These are phyloP conservation scores for Baronia brevicornis DNA, from an alignment of 2,888 invertebrate genomes.

Conservation along the genomic window DNA sequence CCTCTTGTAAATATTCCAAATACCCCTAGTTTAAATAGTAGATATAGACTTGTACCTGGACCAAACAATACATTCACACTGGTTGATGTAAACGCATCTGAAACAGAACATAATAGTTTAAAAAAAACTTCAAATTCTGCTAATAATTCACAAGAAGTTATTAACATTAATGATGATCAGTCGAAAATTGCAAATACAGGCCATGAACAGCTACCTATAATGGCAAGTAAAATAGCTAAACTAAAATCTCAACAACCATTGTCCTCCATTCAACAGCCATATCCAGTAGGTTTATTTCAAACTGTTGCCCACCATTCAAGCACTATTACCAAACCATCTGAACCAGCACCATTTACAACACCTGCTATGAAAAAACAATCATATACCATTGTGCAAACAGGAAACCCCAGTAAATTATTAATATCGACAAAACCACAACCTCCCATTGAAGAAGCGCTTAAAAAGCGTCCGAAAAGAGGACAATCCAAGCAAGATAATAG, in stretches of 20 bases:
- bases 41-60: constrained; percentile 57
- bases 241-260: constrained; percentile 5
- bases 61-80: constrained; percentile 59
- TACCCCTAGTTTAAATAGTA: constrained; percentile 43
- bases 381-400: constrained; percentile 61
- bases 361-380: constrained; percentile 64
- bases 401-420: constrained; percentile 59
- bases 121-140: background rate
- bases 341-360: constrained; percentile 38
- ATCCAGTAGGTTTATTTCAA: constrained; percentile 62
- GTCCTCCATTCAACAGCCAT: constrained; percentile 33
- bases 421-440: constrained; percentile 58
- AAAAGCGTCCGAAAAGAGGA: constrained; percentile 38
- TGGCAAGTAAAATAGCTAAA: constrained; percentile 6
- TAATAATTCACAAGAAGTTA: too few species aligned
- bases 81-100: constrained; percentile 40
- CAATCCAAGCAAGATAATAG: constrained; percentile 21
- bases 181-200: constrained; percentile 8
- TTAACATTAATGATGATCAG: constrained; percentile 16
- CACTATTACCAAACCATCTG: constrained; percentile 19
- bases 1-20: constrained; percentile 40
- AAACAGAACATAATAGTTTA: constrained; percentile 10
- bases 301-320: constrained; percentile 36
- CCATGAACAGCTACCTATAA: background rate
- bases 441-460: constrained; percentile 30